phyloP scores from a whole-genome alignment of 2,888 invertebrate genomes.

The Apamea anceps region DNA sequence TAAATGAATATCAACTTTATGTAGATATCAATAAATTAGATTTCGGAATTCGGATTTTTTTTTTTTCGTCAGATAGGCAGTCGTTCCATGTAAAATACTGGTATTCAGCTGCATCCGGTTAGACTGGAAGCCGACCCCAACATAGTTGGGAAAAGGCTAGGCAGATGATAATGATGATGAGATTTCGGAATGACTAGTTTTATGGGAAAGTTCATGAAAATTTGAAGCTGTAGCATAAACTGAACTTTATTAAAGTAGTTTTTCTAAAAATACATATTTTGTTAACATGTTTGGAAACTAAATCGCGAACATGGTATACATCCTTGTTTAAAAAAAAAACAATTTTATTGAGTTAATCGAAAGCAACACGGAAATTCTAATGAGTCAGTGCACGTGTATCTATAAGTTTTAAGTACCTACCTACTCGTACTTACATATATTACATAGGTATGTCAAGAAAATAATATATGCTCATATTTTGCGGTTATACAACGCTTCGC shows the following conservation, averaged over 20 bases:
- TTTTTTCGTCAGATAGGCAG: too few relatives aligned
- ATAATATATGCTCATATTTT: constrained; percentile 21
- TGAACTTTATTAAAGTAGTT: not conserved
- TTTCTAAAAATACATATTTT: not conserved
- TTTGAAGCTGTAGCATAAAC: not conserved
- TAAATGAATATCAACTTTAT: too few relatives aligned
- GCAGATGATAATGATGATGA: too few relatives aligned
- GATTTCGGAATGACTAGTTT: not conserved
- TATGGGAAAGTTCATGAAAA: not conserved
- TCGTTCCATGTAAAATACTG: too few relatives aligned
- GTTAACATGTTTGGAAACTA: not conserved
- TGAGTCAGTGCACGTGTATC: not conserved
- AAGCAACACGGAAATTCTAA: not conserved
- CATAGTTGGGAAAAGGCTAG: too few relatives aligned
- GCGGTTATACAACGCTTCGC: constrained; percentile 22
- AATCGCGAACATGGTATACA: not conserved
- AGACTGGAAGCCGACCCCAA: too few relatives aligned
- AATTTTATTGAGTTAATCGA: not conserved
- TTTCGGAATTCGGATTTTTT: too few relatives aligned
- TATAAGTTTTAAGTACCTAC: not conserved
- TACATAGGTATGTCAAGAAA: not conserved
- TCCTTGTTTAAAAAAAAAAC: not conserved
- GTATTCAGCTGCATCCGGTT: too few relatives aligned
- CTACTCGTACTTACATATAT: not conserved
- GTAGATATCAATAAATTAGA: too few relatives aligned